phyloP scores from a whole-genome alignment of 2,888 invertebrate species.

The Laothoe populi region DNA sequence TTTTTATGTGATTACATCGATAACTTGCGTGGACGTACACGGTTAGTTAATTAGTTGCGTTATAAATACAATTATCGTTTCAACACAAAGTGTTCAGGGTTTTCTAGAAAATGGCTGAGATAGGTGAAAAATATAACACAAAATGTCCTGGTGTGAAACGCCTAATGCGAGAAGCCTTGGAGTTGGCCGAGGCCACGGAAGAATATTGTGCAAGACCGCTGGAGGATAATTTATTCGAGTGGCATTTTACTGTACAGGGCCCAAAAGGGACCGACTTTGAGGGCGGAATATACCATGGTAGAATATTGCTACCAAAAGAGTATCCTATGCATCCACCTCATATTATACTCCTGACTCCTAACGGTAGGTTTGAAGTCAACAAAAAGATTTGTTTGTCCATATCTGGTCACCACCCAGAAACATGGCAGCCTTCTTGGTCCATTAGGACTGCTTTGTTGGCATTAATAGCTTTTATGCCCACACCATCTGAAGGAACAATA shows the following conservation, averaged over 20 bases:
- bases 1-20: conserved; percentile 61
- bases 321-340: conserved; percentile 99
- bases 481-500: conserved; percentile 94
- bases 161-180: conserved; percentile 95
- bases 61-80: conserved; percentile 41
- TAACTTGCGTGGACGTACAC: conserved; percentile 54
- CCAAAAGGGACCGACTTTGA: conserved; percentile 95
- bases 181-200: conserved; percentile 93
- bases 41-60: conserved; percentile 45
- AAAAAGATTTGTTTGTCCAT: conserved; percentile 98
- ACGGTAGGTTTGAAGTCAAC: conserved; percentile 96
- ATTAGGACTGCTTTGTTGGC: conserved; percentile 96
- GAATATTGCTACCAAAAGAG: conserved; percentile 95
- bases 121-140: conserved; percentile 78
- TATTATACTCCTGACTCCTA: conserved; percentile 96
- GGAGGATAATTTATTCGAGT: conserved; percentile 98
- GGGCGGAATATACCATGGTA: conserved; percentile 95
- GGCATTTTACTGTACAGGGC: conserved; percentile 98
- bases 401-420: conserved; percentile 98
- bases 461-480: conserved; percentile 97
- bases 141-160: conserved; percentile 94
- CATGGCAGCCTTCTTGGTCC: conserved; percentile 99
- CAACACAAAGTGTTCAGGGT: conserved; percentile 37
- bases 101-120: conserved; percentile 63
- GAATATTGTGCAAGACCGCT: conserved; percentile 95